These are phyloP conservation scores for Acholoe squamosa DNA, from an alignment of 2,888 invertebrate species.

Conservation along the genomic window DNA sequence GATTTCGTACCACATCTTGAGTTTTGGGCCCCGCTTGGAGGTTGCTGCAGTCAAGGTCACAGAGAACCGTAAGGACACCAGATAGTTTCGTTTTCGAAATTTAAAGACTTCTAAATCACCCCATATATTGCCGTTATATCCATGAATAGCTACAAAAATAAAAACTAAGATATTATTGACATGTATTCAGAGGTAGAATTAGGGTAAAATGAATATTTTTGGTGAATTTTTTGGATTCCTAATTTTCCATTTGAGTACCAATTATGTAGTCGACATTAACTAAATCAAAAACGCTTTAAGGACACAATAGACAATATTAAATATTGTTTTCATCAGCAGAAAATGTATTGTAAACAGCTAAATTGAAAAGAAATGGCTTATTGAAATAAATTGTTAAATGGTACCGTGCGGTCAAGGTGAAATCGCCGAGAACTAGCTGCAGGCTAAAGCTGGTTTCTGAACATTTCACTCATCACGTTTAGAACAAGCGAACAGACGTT, in stretches of 20 bases:
- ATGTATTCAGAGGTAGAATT: neutral
- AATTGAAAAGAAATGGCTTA: neutral
- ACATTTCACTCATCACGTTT: neutral
- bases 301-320: too few species aligned
- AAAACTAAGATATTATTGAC: neutral
- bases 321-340: too few species aligned
- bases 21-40: too few species aligned
- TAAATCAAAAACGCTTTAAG: neutral
- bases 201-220: neutral
- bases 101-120: neutral
- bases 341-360: neutral
- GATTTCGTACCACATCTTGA: conserved; percentile 63
- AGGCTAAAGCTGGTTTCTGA: neutral
- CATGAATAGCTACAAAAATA: neutral
- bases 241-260: neutral
- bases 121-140: neutral
- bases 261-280: neutral
- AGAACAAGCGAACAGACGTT: neutral
- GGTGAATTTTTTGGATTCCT: neutral
- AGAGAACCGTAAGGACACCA: neutral
- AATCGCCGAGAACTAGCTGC: too few species aligned
- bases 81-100: neutral
- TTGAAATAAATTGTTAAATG: too few species aligned
- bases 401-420: too few species aligned
- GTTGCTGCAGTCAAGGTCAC: neutral